These are phyloP conservation scores for Phocoena sinus DNA, from an alignment of 2,113 vertebrate species.

Conservation along the genomic window DNA sequence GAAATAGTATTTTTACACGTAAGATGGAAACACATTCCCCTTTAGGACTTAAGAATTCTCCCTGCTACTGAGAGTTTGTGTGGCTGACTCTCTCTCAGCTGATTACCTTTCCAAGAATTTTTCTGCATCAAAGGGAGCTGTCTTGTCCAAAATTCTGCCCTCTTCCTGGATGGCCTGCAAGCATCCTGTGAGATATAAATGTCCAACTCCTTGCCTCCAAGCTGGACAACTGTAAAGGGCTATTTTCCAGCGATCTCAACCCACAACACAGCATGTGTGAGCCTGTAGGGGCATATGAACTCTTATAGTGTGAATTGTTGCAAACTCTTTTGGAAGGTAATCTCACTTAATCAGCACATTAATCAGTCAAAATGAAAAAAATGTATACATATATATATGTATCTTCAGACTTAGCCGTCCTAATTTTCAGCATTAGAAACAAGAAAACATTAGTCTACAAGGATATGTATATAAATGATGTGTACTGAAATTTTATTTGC, in stretches of 20 bases:
- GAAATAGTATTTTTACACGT: background rate
- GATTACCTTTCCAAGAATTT: background rate
- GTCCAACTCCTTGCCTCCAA: background rate
- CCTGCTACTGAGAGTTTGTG: background rate
- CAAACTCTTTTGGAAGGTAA: background rate
- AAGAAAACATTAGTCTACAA: background rate
- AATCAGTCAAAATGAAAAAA: background rate
- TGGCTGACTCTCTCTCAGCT: background rate
- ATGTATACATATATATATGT: background rate
- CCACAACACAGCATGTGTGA: background rate
- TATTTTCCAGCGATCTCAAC: background rate
- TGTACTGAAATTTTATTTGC: background rate
- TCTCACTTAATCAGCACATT: background rate
- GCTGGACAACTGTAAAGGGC: background rate
- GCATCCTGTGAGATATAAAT: background rate
- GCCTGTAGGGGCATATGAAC: background rate
- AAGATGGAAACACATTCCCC: background rate
- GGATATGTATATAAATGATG: background rate
- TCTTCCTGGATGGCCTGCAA: background rate
- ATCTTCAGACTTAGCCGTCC: background rate
- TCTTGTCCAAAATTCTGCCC: background rate
- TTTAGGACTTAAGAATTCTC: background rate
- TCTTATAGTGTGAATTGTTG: background rate
- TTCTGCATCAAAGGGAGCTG: background rate
- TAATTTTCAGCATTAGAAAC: background rate